Percentiles rank a stretch among this genome's conserved stretches.
phyloP scores from a whole-genome alignment of 30 jellyfish, hydroid and myxozoan genomes.

The Aurelia sp. region DNA sequence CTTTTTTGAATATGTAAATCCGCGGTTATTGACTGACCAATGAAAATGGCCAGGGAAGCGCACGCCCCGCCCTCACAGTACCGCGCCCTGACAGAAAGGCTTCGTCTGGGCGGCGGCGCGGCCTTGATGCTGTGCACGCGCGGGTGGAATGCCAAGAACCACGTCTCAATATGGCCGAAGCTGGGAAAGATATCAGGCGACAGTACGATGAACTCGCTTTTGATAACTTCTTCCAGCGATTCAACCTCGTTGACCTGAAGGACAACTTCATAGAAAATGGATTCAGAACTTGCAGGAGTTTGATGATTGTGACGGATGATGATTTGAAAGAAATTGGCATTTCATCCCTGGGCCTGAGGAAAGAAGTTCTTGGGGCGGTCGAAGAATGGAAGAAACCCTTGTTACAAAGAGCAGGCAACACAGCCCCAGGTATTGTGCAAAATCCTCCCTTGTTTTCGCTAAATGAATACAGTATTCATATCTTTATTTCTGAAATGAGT shows the following conservation, averaged over 20 bases:
- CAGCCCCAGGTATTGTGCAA: slow-evolving; percentile 53
- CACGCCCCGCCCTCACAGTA: slow-evolving; percentile 83
- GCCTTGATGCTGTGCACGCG: slow-evolving; percentile 60
- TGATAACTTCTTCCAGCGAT: slow-evolving; percentile 73
- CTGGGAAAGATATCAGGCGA: slow-evolving; percentile 60
- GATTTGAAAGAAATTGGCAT: slow-evolving; percentile 74
- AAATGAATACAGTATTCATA: too few species aligned
- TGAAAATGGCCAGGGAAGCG: slow-evolving; percentile 46
- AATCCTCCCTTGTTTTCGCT: not conserved
- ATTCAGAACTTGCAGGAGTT: slow-evolving; percentile 76
- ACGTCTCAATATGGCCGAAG: slow-evolving; percentile 78
- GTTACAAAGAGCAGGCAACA: slow-evolving; percentile 49
- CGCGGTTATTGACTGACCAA: slow-evolving; percentile 73
- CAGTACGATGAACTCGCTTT: slow-evolving; percentile 74
- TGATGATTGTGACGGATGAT: slow-evolving; percentile 68
- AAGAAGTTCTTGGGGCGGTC: slow-evolving; percentile 86
- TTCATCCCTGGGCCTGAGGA: slow-evolving; percentile 75
- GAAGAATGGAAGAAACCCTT: slow-evolving; percentile 82
- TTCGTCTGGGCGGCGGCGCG: slow-evolving; percentile 70
- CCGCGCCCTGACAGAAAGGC: slow-evolving; percentile 72
- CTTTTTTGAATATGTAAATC: slow-evolving; percentile 47
- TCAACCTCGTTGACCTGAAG: slow-evolving; percentile 51
- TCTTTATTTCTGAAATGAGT: too few species aligned
- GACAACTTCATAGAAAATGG: slow-evolving; percentile 65
- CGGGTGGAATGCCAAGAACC: slow-evolving; percentile 65